Conservation (phyloP, 2,888 invertebrate species). For the Diplazon laetatorius region DNA sequence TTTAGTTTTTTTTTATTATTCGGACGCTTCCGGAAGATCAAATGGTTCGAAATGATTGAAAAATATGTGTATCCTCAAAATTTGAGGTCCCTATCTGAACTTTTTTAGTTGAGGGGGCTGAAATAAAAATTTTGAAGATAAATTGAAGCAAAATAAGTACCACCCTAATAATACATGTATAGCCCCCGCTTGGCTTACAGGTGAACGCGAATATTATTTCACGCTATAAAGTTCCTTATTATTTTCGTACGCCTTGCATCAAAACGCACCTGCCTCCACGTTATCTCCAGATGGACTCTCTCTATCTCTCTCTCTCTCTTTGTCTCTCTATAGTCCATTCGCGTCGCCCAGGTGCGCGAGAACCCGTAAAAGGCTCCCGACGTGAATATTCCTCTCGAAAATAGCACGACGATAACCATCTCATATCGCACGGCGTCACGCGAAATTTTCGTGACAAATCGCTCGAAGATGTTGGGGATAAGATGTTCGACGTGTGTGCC, state of each 20-base stretch:
- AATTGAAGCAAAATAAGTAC: too few species aligned
- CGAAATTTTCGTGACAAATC: constrained; percentile 33
- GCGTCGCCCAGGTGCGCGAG: constrained; percentile 45
- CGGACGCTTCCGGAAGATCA: too few species aligned
- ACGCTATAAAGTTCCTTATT: constrained; percentile 35
- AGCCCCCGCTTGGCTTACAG: constrained; percentile 2
- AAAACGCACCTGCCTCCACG: constrained; percentile 41
- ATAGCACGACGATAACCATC: constrained; percentile 3
- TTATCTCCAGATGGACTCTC: constrained; percentile 26
- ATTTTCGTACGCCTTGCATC: constrained; percentile 8
- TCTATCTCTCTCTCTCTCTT: too few species aligned
- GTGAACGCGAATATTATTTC: constrained; percentile 48
- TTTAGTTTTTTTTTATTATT: too few species aligned
- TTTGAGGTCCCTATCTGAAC: too few species aligned
- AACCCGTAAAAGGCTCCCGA: not conserved
- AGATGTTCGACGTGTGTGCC: constrained; percentile 13
- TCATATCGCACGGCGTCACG: constrained; percentile 17
- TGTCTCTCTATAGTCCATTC: too few species aligned
- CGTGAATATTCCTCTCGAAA: too few species aligned
- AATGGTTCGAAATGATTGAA: too few species aligned
- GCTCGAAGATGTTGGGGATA: constrained; percentile 17
- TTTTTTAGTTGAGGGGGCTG: too few species aligned
- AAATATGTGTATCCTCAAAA: too few species aligned
- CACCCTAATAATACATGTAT: too few species aligned
- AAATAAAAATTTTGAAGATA: too few species aligned